Evolutionary conservation across 2,797 vertebrate species (phyloP).

Genomic region (Sitta carolinensis): DNA sequence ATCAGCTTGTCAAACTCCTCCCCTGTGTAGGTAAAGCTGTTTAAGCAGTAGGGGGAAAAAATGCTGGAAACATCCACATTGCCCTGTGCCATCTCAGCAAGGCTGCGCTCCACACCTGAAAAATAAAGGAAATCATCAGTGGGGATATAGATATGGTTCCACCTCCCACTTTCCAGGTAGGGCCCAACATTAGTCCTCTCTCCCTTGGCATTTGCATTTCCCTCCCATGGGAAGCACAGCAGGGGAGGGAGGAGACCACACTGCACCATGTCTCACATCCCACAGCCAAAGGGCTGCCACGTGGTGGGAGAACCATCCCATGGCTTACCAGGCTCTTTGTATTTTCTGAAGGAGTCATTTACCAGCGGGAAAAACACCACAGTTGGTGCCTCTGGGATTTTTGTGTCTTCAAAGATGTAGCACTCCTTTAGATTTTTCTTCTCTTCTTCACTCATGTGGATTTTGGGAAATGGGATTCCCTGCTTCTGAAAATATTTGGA

Average conservation of each 20-base stretch:
- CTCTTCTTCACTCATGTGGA: conserved; percentile 71
- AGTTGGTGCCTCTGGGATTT: conserved; percentile 70
- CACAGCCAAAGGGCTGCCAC: background rate
- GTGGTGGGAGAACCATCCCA: background rate
- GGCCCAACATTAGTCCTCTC: accelerated
- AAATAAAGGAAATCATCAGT: background rate
- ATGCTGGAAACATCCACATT: conserved; percentile 76
- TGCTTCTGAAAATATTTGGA: conserved; percentile 79
- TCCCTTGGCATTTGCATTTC: background rate
- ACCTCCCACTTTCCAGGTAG: accelerated
- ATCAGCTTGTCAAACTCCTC: conserved; percentile 78
- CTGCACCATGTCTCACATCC: background rate
- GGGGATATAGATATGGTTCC: background rate
- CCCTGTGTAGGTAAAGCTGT: conserved; percentile 73
- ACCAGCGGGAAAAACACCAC: conserved; percentile 85
- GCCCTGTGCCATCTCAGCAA: conserved; percentile 74
- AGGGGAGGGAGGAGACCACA: accelerated
- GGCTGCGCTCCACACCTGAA: conserved; percentile 69
- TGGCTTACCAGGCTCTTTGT: conserved; percentile 81
- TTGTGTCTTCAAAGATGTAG: conserved; percentile 78
- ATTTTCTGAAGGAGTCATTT: conserved; percentile 80
- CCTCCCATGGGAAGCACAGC: background rate
- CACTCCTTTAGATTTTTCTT: conserved; percentile 79
- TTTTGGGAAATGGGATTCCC: conserved; percentile 82
- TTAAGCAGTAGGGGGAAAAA: conserved; percentile 78